Base-by-base conservation (phyloP, 2,797 vertebrate genomes). In the Malurus splendens region DNA sequence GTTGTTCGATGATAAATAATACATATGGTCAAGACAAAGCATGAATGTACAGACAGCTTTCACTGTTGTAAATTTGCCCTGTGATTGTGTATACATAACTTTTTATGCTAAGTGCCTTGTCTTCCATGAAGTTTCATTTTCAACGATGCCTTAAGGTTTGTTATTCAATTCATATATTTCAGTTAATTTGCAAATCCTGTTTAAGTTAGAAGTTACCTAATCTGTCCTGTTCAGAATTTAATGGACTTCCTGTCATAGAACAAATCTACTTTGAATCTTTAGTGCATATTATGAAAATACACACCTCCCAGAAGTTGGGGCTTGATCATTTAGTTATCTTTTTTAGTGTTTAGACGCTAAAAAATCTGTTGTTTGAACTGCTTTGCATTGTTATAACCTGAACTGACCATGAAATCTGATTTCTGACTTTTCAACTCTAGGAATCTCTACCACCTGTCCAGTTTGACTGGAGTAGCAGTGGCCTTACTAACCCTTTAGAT, bases 401-500 rank as follows among this genome's bases (percentile, higher is more conserved):
- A 95, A 96, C 94, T 97, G 96, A 97, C 95, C 92, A 23, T 96
- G 77, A 96, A 97, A 97, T 97, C 95, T 97, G 95, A 95, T 97
- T 96, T 97, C 95, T 97, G 97, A 97, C 94, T 97, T 97, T 96
- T 96, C 96, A 94, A 97, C 96, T 96, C 96, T 95, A 99, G 98
- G 98, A 98, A 97, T 97, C 96, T 93, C 97, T 98, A 93, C 97
- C 98, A 95, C 97, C 97, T 96, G 97, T 98, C 95, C 97, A 98
- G 98, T 98, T 98, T 97, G 98, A 98, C 98, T 98, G 98, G 98
- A 98, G 97, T 98, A 98, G 98, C 97, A 98, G 97, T 97, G 98
- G 98, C 98, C 98, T 98, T 98, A 98, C 98, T 97, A 98, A 98
- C 97, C 98, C 98, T 97, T 98, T 98, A 98, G 99, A 98, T 97